phyloP scores from a whole-genome alignment of 2,797 vertebrate genomes.

The Luscinia luscinia region DNA sequence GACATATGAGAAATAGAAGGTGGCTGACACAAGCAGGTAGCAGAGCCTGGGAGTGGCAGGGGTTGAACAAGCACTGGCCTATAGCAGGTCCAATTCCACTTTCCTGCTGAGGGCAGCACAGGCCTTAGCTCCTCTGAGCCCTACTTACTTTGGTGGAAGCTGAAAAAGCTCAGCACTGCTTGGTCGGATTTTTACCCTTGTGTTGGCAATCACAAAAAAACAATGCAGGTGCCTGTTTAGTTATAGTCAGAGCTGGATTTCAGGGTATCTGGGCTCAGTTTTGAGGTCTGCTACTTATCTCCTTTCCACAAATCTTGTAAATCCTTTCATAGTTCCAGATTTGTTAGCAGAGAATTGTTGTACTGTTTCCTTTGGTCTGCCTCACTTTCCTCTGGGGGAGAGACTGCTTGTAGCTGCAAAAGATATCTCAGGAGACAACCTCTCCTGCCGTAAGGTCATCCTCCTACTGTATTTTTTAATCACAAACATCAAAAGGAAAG shows the following conservation, averaged over 20 bases:
- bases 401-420: background rate
- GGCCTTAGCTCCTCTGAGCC: background rate
- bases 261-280: background rate
- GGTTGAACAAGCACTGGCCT: background rate
- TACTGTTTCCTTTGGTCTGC: background rate
- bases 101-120: accelerated
- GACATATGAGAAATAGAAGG: constrained; percentile 10
- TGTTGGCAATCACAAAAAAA: background rate
- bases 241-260: background rate
- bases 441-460: background rate
- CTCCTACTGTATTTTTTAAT: background rate
- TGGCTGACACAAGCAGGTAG: constrained; percentile 36
- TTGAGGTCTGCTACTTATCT: background rate
- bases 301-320: background rate
- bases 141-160: background rate
- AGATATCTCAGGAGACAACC: background rate
- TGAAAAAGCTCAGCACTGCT: background rate
- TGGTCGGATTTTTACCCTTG: background rate
- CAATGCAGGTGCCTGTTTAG: accelerated
- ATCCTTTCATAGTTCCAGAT: background rate
- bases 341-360: background rate
- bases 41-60: background rate
- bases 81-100: background rate
- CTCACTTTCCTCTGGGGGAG: background rate
- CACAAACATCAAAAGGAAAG: background rate